A percentile compares a stretch with the other conserved stretches of the same genome.
Evolutionary conservation across 1,140 invertebrate genomes (phyloP).

Genomic region (Sitodiplosis mosellana): DNA sequence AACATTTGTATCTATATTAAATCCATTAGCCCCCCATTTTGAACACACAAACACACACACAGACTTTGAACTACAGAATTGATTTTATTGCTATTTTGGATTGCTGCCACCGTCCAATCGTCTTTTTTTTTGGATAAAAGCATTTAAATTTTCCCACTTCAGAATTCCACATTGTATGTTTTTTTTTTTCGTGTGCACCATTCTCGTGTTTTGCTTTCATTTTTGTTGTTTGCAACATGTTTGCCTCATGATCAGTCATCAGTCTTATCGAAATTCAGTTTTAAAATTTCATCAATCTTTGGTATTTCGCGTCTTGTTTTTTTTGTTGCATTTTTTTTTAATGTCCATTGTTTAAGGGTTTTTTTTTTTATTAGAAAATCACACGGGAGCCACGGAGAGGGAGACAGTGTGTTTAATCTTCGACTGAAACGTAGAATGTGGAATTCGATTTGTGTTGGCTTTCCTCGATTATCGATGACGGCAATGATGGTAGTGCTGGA

Average conservation of each 20-base stretch:
- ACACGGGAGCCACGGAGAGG: no score
- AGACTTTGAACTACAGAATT: background rate
- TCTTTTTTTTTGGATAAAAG: background rate
- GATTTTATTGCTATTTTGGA: background rate
- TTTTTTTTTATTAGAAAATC: no score
- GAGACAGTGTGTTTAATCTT: slow-evolving; percentile 6
- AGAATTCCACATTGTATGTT: no score
- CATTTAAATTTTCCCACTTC: background rate
- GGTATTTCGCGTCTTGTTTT: no score
- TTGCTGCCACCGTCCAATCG: background rate
- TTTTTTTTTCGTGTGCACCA: no score
- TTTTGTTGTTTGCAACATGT: no score
- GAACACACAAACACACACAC: background rate
- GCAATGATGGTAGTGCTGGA: background rate
- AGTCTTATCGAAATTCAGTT: background rate
- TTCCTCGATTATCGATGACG: background rate
- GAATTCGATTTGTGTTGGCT: slow-evolving; percentile 18
- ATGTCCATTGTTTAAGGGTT: no score
- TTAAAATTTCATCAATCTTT: background rate
- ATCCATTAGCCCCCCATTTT: no score
- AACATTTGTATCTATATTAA: no score
- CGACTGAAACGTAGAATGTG: slow-evolving; percentile 19
- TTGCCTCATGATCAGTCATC: no score
- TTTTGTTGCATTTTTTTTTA: no score
- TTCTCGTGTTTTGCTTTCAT: no score